phyloP scores from a whole-genome alignment of 1,140 invertebrate species.

The Papilio dardanus region DNA sequence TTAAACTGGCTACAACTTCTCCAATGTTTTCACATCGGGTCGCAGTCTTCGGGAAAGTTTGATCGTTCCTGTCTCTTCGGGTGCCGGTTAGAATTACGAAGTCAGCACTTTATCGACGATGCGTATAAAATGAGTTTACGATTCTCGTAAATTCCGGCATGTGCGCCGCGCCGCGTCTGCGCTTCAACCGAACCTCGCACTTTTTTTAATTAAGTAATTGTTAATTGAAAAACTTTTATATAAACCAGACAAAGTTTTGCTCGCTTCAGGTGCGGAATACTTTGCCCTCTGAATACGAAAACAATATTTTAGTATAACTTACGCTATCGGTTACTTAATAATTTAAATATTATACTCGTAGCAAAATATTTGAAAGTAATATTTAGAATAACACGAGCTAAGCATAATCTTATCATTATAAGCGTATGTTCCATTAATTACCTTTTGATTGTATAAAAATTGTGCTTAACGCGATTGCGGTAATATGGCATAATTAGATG shows the following conservation, averaged over 20 bases:
- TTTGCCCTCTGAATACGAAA: slow-evolving; percentile 54
- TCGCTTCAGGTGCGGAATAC: slow-evolving; percentile 51
- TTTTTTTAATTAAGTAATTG: slow-evolving; percentile 75
- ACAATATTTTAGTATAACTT: slow-evolving; percentile 42
- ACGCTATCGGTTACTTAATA: not conserved
- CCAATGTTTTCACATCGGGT: slow-evolving; percentile 74
- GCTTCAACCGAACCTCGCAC: slow-evolving; percentile 39
- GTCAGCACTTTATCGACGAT: slow-evolving; percentile 63
- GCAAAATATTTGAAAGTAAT: no score
- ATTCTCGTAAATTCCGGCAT: slow-evolving; percentile 61
- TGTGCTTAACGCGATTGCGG: not conserved
- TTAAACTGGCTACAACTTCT: slow-evolving; percentile 65
- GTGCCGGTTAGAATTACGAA: slow-evolving; percentile 65
- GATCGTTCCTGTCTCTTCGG: slow-evolving; percentile 66
- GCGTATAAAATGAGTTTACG: slow-evolving; percentile 74
- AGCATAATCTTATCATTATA: no score
- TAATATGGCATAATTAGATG: slow-evolving; percentile 1
- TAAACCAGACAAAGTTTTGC: slow-evolving; percentile 45
- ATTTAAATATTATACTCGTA: no score
- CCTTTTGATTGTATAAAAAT: no score
- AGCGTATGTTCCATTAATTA: no score
- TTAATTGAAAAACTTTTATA: slow-evolving; percentile 70
- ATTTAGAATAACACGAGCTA: no score
- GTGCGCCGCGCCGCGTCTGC: slow-evolving; percentile 42
- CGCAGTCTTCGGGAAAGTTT: slow-evolving; percentile 69